These are phyloP conservation scores for Cepaea hortensis DNA, from an alignment of 2,888 invertebrate species.

Conservation along the genomic window DNA sequence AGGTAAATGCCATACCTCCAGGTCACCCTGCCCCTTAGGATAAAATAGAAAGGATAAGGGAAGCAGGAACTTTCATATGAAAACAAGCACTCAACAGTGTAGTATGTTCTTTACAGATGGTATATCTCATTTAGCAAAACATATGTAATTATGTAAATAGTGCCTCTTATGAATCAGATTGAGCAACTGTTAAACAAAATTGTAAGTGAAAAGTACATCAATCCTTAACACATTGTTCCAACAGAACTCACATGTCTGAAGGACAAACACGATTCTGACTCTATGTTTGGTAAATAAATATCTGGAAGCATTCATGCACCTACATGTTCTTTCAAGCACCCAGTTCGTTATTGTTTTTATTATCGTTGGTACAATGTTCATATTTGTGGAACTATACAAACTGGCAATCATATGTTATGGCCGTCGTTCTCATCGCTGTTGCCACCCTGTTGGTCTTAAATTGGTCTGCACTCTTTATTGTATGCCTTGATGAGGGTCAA, in stretches of 20 bases:
- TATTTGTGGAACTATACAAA: background rate
- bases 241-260: constrained; percentile 59
- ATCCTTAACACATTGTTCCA: background rate
- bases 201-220: background rate
- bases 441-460: no score
- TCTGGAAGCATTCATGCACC: background rate
- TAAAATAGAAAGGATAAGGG: no score
- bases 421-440: no score
- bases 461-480: no score
- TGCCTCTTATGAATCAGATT: background rate
- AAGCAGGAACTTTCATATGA: no score
- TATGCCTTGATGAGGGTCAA: no score
- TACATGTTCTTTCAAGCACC: background rate
- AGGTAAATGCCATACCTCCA: no score
- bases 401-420: no score
- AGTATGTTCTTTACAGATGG: background rate
- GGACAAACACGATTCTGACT: constrained; percentile 71
- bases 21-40: no score
- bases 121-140: background rate
- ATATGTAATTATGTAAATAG: background rate
- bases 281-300: constrained; percentile 54
- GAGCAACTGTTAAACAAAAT: background rate
- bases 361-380: background rate
- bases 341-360: background rate
- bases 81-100: background rate